Percentiles rank a stretch among this genome's conserved stretches.
These are phyloP conservation scores for Toxostoma redivivum DNA, from an alignment of 2,113 vertebrate species.

Conservation along the genomic window DNA sequence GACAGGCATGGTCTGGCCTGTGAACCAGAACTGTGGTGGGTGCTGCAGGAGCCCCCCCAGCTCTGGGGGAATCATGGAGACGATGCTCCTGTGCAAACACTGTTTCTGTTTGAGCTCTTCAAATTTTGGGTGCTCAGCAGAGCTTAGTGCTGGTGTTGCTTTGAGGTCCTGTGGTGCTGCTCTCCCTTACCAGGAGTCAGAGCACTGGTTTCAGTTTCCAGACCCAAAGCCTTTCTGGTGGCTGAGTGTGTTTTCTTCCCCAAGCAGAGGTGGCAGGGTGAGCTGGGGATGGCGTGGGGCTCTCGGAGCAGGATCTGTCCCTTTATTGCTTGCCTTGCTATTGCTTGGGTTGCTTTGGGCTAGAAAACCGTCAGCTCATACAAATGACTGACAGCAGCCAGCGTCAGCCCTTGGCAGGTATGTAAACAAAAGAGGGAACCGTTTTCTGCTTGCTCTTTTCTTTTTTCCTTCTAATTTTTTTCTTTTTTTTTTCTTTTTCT, in stretches of 20 bases:
- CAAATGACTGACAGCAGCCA: conserved; percentile 53
- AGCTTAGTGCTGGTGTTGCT: not conserved
- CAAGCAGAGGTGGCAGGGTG: not conserved
- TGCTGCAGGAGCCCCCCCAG: accelerated
- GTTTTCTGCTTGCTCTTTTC: not conserved
- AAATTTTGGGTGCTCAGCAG: accelerated
- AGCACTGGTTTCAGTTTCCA: not conserved
- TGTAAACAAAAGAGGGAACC: conserved; percentile 43
- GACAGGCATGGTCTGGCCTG: not conserved
- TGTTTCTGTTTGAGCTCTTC: not conserved
- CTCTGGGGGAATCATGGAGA: accelerated
- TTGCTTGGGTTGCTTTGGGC: not conserved
- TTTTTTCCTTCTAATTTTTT: accelerated
- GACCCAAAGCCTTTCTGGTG: not conserved
- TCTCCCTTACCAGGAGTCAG: not conserved
- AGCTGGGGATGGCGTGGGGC: not conserved
- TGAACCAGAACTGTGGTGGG: accelerated
- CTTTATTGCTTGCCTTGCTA: conserved; percentile 5
- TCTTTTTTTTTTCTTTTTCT: accelerated
- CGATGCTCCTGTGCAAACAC: not conserved
- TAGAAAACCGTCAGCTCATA: conserved; percentile 13
- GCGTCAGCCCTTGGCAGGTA: conserved; percentile 47
- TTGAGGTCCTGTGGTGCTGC: not conserved
- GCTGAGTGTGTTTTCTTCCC: not conserved
- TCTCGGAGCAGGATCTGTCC: not conserved